These are phyloP conservation scores for Ladona fulva DNA, from an alignment of 1,140 invertebrate species.

Conservation along the genomic window DNA sequence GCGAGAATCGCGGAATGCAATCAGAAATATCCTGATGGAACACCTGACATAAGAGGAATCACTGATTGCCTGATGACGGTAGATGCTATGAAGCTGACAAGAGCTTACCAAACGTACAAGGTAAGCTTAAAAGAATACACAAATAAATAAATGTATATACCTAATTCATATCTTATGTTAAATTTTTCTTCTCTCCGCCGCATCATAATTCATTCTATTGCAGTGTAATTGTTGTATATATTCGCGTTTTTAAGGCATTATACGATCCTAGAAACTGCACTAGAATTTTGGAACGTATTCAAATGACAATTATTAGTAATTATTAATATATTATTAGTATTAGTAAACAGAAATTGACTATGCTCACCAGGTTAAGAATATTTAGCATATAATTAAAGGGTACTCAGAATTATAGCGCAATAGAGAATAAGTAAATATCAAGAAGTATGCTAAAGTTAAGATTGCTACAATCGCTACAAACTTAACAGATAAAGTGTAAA, in stretches of 20 bases:
- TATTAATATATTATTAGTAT: no score
- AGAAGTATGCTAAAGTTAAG: no score
- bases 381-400: no score
- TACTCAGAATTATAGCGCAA: no score
- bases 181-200: not conserved
- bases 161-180: not conserved
- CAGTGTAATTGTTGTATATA: not conserved
- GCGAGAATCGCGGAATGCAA: conserved; percentile 31
- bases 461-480: no score
- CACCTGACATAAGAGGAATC: not conserved
- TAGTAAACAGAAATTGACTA: no score
- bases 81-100: not conserved
- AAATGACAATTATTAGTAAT: not conserved
- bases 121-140: no score
- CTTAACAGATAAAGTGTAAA: no score
- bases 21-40: not conserved
- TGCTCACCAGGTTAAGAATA: no score
- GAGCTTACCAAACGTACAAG: not conserved
- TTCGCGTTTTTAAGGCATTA: not conserved
- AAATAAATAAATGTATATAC: not conserved
- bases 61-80: not conserved
- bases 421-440: no score
- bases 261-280: not conserved
- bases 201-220: not conserved
- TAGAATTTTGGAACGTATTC: not conserved